Evolutionary conservation across 2,888 invertebrate species (phyloP).

Genomic region (Melanophora roralis): DNA sequence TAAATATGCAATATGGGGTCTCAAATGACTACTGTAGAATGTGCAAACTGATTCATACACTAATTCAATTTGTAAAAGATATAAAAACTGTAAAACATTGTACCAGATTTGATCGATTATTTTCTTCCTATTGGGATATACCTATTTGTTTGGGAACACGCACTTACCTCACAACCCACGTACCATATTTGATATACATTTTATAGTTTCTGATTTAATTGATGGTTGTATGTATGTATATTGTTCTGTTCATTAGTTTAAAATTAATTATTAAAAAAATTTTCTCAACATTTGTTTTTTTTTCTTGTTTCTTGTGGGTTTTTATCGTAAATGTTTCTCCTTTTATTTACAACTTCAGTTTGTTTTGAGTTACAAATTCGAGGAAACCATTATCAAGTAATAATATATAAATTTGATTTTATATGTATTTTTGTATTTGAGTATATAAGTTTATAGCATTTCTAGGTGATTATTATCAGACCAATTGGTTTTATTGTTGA

Average conservation of each 20-base stretch:
- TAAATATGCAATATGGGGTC: too few relatives aligned
- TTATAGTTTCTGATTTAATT: conserved; percentile 40
- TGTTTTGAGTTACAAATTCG: conserved; percentile 33
- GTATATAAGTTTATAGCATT: too few relatives aligned
- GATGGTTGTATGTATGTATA: too few relatives aligned
- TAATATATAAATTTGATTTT: conserved; percentile 59
- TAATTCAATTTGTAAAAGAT: too few relatives aligned
- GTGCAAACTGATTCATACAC: too few relatives aligned
- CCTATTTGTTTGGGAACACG: too few relatives aligned
- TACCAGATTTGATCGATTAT: too few relatives aligned
- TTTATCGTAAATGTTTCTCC: conserved; percentile 11
- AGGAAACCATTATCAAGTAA: conserved; percentile 49
- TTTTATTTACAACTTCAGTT: conserved; percentile 28
- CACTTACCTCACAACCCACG: conserved; percentile 1
- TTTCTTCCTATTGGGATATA: too few relatives aligned
- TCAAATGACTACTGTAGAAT: too few relatives aligned
- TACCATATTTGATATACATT: conserved; percentile 22
- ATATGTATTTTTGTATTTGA: too few relatives aligned
- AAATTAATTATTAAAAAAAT: conserved; percentile 54
- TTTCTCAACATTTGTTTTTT: conserved; percentile 34
- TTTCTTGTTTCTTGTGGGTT: neutral
- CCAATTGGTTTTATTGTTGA: conserved; percentile 51
- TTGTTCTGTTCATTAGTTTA: conserved; percentile 55
- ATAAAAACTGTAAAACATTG: too few relatives aligned
- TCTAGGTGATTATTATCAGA: conserved; percentile 52